phyloP scores from a whole-genome alignment of 2,113 vertebrate genomes.

The Corvus cornix region DNA sequence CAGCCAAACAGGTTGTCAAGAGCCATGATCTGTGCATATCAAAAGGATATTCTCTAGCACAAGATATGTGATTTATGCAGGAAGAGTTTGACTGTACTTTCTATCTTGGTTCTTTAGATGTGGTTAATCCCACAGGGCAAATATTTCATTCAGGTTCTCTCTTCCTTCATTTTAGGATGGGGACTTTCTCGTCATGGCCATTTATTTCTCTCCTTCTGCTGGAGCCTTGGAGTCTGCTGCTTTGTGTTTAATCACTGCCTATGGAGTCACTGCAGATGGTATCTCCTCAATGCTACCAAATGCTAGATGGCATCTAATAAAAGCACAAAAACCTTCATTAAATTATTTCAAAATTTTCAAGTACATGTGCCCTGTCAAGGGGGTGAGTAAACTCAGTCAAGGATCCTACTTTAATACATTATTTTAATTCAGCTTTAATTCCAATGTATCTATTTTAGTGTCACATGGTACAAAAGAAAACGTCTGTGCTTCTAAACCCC shows the following conservation, averaged over 20 bases:
- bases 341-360: constrained; percentile 39
- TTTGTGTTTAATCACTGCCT: constrained; percentile 28
- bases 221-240: constrained; percentile 46
- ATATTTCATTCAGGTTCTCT: constrained; percentile 7
- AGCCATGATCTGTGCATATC: neutral
- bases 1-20: neutral
- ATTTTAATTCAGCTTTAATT: neutral
- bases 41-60: constrained; percentile 3
- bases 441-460: neutral
- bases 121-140: constrained; percentile 1
- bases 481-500: neutral
- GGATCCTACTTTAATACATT: neutral
- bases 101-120: neutral
- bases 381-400: neutral
- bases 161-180: constrained; percentile 31
- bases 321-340: neutral
- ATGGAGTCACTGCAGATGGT: constrained; percentile 40
- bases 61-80: neutral
- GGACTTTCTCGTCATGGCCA: neutral
- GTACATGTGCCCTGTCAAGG: neutral
- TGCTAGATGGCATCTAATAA: constrained; percentile 13
- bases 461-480: neutral
- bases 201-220: neutral
- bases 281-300: constrained; percentile 48
- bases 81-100: neutral